These are phyloP conservation scores for Phaethornis superciliosus DNA, from an alignment of 2,113 vertebrate species.

Conservation along the genomic window DNA sequence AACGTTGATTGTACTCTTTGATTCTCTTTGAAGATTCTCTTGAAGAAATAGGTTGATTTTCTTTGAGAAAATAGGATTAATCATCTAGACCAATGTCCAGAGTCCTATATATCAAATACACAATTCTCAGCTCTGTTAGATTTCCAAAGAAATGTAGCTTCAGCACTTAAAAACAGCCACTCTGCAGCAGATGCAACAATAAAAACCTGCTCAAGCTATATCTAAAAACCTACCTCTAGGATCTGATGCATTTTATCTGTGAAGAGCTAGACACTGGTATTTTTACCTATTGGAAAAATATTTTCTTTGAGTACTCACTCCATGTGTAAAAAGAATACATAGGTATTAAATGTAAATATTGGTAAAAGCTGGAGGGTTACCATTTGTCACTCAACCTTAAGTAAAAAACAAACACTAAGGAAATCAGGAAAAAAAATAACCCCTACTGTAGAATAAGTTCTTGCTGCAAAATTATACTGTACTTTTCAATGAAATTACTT, in stretches of 20 bases:
- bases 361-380: not conserved
- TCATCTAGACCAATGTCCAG: not conserved
- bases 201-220: not conserved
- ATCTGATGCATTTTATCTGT: not conserved
- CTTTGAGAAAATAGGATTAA: not conserved
- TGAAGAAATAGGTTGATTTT: not conserved
- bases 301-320: not conserved
- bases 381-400: not conserved
- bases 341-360: not conserved
- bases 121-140: not conserved
- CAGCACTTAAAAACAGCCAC: not conserved
- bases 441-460: not conserved
- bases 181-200: not conserved
- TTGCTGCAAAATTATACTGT: not conserved
- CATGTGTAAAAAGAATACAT: not conserved
- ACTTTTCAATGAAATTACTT: not conserved
- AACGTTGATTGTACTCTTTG: not conserved
- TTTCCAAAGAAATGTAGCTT: not conserved
- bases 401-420: not conserved
- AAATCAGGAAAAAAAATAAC: not conserved
- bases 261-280: not conserved
- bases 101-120: not conserved
- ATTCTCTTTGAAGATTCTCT: not conserved
- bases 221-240: not conserved
- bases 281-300: not conserved